Conservation (phyloP, 2,797 vertebrate genomes). For the Hydrolagus colliei region DNA sequence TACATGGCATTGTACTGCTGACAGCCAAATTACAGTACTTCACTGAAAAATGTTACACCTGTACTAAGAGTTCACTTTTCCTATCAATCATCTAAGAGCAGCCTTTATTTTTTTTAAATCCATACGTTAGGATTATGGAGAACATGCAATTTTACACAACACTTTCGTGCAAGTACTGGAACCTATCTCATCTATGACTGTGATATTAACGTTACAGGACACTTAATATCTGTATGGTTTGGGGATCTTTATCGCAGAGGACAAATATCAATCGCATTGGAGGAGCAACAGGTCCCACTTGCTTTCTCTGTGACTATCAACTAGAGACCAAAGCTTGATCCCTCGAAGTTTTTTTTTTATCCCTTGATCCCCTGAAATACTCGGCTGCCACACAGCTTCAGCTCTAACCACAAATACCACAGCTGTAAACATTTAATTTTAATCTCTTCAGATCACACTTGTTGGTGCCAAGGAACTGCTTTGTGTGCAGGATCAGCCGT, state of each 20-base stretch:
- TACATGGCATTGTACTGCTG: not conserved
- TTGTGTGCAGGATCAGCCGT: not conserved
- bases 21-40: not conserved
- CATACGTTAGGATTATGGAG: not conserved
- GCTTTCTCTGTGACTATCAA: not conserved
- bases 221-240: not conserved
- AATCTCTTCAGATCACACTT: constrained; percentile 6
- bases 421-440: not conserved
- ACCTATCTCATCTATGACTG: not conserved
- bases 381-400: not conserved
- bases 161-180: not conserved
- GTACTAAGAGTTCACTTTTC: not conserved
- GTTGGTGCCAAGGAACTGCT: not conserved
- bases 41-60: not conserved
- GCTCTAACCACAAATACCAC: not conserved
- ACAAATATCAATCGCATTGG: not conserved
- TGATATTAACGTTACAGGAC: not conserved
- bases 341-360: too few relatives aligned
- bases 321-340: not conserved
- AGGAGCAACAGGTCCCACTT: not conserved
- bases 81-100: not conserved
- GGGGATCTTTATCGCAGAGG: not conserved
- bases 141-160: constrained; percentile 27
- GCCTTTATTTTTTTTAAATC: not conserved
- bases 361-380: not conserved